A percentile compares a stretch with the other conserved stretches of the same genome.
phyloP scores from a whole-genome alignment of 2,797 vertebrate species.

The Falco concolor region DNA sequence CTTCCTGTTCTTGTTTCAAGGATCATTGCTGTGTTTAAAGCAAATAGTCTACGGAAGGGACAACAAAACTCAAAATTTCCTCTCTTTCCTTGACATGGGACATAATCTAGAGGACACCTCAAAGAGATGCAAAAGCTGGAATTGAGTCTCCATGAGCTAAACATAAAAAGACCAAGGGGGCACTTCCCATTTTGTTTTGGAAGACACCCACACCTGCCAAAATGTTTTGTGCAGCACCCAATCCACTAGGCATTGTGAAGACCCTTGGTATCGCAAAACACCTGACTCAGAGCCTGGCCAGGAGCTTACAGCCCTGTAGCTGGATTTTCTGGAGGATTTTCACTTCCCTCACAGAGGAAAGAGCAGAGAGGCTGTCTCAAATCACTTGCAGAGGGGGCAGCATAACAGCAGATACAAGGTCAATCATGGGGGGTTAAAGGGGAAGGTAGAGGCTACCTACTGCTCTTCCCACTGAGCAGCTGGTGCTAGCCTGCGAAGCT shows the following conservation, averaged over 20 bases:
- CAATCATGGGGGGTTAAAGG: not conserved
- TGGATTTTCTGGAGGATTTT: not conserved
- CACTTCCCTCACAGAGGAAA: not conserved
- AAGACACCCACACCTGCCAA: not conserved
- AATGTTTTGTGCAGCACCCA: not conserved
- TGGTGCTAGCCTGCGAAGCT: not conserved
- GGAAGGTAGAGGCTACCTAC: not conserved
- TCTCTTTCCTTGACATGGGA: not conserved
- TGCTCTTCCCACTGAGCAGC: not conserved
- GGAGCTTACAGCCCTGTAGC: not conserved
- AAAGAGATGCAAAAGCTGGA: not conserved
- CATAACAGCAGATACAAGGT: not conserved
- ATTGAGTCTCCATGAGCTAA: not conserved
- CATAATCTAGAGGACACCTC: not conserved
- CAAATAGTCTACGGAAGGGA: not conserved
- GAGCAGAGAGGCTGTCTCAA: not conserved
- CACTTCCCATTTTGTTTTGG: not conserved
- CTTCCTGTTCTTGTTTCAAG: not conserved
- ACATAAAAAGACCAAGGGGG: not conserved
- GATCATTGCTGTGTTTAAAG: not conserved
- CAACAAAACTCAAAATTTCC: not conserved
- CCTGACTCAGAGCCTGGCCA: not conserved
- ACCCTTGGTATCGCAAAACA: not conserved
- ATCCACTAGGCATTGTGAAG: not conserved
- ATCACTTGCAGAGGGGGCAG: not conserved